These are phyloP conservation scores for Trogon melanurus DNA, from an alignment of 2,113 vertebrate genomes.

Conservation along the genomic window DNA sequence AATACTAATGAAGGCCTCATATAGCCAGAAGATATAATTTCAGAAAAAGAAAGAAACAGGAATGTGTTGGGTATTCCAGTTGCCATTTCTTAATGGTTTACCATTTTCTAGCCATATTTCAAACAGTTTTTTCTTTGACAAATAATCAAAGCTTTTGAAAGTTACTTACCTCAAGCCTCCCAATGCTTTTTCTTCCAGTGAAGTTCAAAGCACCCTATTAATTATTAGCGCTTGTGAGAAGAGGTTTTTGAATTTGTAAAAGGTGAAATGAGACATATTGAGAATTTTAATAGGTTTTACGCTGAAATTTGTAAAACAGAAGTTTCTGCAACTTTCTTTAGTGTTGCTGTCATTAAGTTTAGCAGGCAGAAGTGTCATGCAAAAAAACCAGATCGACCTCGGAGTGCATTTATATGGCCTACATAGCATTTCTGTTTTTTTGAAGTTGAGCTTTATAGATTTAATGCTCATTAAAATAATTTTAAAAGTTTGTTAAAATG, in stretches of 20 bases:
- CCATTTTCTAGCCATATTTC: slow-evolving; percentile 30
- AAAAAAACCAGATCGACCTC: neutral
- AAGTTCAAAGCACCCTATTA: slow-evolving; percentile 65
- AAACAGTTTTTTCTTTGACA: slow-evolving; percentile 35
- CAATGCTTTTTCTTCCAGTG: neutral
- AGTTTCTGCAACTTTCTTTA: slow-evolving; percentile 19
- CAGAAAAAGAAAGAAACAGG: slow-evolving; percentile 1
- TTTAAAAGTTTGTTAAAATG: neutral
- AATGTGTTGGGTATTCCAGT: neutral
- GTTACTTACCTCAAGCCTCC: slow-evolving; percentile 62
- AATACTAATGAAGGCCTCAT: slow-evolving; percentile 53
- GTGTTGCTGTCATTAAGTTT: neutral
- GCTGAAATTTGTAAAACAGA: slow-evolving; percentile 42
- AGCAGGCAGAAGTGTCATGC: neutral
- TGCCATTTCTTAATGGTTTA: slow-evolving; percentile 48
- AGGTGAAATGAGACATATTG: slow-evolving; percentile 35
- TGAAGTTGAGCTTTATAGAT: neutral
- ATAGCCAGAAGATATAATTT: slow-evolving; percentile 52
- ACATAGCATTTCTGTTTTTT: neutral
- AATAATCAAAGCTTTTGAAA: slow-evolving; percentile 67
- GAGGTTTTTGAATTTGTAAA: slow-evolving; percentile 63
- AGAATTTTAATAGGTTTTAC: slow-evolving; percentile 55
- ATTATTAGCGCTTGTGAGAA: slow-evolving; percentile 57
- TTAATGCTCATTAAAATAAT: neutral
- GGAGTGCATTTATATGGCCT: neutral